Evolutionary conservation across 2,888 invertebrate species (phyloP).

Genomic region (Loripinus fragilis): DNA sequence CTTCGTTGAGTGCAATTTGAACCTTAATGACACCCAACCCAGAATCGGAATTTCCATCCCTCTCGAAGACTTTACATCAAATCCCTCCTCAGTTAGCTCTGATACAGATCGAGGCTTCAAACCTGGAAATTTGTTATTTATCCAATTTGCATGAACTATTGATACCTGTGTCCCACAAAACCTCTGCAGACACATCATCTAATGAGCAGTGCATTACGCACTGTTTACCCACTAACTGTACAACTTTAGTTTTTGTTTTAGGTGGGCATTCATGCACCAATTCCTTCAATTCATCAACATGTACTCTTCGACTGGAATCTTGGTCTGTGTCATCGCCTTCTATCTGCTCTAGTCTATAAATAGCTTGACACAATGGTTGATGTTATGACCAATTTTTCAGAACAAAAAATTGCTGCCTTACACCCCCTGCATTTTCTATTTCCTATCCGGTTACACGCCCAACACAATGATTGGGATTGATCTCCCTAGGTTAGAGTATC

Average conservation of each 20-base stretch:
- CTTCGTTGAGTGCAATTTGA: slow-evolving; percentile 15
- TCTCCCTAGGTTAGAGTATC: slow-evolving; percentile 17
- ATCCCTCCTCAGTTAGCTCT: slow-evolving; percentile 11
- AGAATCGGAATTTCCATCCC: slow-evolving; percentile 17
- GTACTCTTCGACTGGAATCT: neutral
- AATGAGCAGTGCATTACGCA: slow-evolving; percentile 5
- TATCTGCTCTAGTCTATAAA: neutral
- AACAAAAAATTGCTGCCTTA: slow-evolving; percentile 10
- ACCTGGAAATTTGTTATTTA: slow-evolving; percentile 4
- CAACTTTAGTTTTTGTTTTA: slow-evolving; percentile 11
- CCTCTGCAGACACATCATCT: neutral
- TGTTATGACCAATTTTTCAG: neutral
- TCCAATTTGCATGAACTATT: slow-evolving; percentile 14
- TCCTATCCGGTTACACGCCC: neutral
- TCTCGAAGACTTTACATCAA: slow-evolving; percentile 24
- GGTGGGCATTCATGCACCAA: neutral
- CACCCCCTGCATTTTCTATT: neutral
- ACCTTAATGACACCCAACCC: slow-evolving; percentile 28
- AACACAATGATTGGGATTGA: neutral
- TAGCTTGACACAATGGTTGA: neutral
- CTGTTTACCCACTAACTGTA: slow-evolving; percentile 23
- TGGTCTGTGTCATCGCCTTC: neutral
- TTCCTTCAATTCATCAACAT: neutral
- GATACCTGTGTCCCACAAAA: slow-evolving; percentile 40
- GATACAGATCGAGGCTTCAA: neutral